Evolutionary conservation across 2,797 vertebrate genomes (phyloP), one percentile per base, ranked within the genome.

Genomic region (Psittacula derbiana): DNA sequence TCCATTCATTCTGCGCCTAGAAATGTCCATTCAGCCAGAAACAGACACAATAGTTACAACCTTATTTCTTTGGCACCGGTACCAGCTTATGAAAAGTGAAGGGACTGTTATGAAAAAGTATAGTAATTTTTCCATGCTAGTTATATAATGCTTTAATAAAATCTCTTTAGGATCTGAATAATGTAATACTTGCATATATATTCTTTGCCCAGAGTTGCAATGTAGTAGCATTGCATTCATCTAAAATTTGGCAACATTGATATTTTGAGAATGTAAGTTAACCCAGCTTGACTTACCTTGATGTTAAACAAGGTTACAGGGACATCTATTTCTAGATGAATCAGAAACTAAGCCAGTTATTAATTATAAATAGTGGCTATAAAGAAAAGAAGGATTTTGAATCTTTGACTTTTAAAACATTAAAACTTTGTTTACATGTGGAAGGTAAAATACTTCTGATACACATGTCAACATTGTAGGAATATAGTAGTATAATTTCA

Each of bases 1-100:
- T 96, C 97, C 98, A 98, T 99, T 99, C 99, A 98, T 99, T 98
- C 97, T 90, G 97, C 98, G 98, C 98, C 98, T 98, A 98, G 98
- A 98, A 98, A 98, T 98, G 97, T 98, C 98, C 98, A 95, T 98
- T 95, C 92, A 96, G 93, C 95, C 95, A 97, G 97, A 97, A 96
- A 97, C 79, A 96, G 90, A 97, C 97, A 98, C 96, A 97, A 95
- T 95, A 96, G 96, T 95, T 97, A 97, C 96, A 98, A 98, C 96
- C 96, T 96, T 93, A 87, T 98, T 98, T 98, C 93, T 95, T 97
- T 97, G 98, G 97, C 76, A 43, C 92, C 90, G 65, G 31, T 86
- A 95, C 69, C 80, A 80, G 86, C 92, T 83, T 95, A 96, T 95
- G 93, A 96, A 94, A 97, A 97, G 76, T 87, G 91, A 95, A 94